Evolutionary conservation across 2,113 vertebrate genomes (phyloP), one percentile per base, ranked within the genome.

Genomic region (Monopterus albus): DNA sequence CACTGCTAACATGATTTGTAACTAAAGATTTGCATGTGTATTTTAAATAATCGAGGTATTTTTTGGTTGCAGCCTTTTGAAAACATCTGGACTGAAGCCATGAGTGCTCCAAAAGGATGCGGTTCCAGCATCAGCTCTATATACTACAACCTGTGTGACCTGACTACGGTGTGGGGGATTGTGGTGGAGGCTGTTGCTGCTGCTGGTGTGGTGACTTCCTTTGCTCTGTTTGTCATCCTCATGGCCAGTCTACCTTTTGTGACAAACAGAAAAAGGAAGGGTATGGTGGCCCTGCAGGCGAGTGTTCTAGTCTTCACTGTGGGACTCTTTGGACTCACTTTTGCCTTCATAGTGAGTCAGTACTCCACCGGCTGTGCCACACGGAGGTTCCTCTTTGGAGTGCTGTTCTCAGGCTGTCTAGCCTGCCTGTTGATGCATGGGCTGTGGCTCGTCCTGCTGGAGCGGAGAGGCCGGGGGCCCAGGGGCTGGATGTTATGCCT

Each of bases 131-230:
- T 97, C 67, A 78, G 71, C 66, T 79, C 94, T 6, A 84, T 96
- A 15, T 97, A 95, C 82, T 95, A 94, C 89, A 96, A 96, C 86
- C 93, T 98, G 71, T 98, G 97, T 12, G 92, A 98, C 93, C 91
- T 95, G 65, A 91, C 90, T 0, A 84, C 85, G 0, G 89, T 88
- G 2, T 98, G 97, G 97, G 97, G 97, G 60, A 88, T 98, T 0
- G 89, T 94, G 58, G 56, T 98, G 83, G 95, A 97, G 90, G 93
- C 95, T 0, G 63, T 96, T 35, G 95, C 96, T 0, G 93, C 93
- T 14, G 91, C 94, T 0, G 96, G 97, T 0, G 36, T 95, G 2
- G 79, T 96, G 57, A 92, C 93, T 18, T 94, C 93, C 12, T 96
- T 97, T 0, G 82, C 97, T 55, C 94, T 98, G 29, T 89, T 94